Evolutionary conservation across 1,140 invertebrate genomes (phyloP).

Genomic region (Zaprionus lachaisei): DNA sequence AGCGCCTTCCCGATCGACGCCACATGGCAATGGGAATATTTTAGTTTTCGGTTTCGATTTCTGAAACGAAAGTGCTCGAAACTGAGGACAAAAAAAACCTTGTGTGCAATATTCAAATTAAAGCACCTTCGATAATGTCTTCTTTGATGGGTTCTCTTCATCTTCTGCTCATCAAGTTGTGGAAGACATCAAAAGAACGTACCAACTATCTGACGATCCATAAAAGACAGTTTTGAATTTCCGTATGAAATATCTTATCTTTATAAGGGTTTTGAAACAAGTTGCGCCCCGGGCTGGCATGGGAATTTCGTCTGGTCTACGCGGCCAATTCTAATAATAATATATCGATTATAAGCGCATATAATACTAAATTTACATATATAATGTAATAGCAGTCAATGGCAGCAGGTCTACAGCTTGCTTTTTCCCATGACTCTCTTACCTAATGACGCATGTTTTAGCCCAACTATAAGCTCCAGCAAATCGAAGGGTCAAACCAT

Average conservation of each 20-base stretch:
- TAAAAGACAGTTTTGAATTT: not conserved
- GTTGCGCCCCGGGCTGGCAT: not conserved
- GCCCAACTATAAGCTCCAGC: conserved; percentile 8
- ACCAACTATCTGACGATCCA: not conserved
- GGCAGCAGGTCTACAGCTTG: not conserved
- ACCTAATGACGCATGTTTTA: conserved; percentile 8
- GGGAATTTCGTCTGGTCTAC: too few species aligned
- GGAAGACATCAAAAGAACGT: not conserved
- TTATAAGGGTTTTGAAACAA: not conserved
- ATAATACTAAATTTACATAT: not conserved
- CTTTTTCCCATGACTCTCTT: not conserved
- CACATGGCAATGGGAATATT: conserved; percentile 34
- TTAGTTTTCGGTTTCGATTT: conserved; percentile 22
- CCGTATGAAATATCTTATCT: not conserved
- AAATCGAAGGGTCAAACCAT: conserved; percentile 17
- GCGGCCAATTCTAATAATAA: not conserved
- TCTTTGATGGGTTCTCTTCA: not conserved
- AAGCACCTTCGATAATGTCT: not conserved
- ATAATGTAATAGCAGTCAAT: not conserved
- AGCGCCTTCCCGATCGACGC: conserved; percentile 10
- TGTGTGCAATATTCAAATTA: not conserved
- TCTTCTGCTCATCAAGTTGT: not conserved
- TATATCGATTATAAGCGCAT: not conserved
- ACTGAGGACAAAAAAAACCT: not conserved
- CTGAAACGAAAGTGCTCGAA: conserved; percentile 35